phyloP scores from a whole-genome alignment of 2,113 vertebrate genomes.

The Phainopepla nitens region DNA sequence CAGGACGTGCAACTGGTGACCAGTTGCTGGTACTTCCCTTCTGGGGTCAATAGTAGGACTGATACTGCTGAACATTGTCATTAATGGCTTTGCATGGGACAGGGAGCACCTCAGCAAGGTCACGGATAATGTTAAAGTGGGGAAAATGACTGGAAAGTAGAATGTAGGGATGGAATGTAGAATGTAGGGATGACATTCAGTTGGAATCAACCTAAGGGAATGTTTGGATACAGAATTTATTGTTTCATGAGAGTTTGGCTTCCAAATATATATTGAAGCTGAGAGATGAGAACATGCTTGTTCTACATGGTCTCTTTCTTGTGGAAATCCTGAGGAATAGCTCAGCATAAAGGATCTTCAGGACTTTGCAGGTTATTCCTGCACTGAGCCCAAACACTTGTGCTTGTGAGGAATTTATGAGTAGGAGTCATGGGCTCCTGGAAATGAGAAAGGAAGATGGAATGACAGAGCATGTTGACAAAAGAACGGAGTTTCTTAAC shows the following conservation, averaged over 20 bases:
- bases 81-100: not conserved
- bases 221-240: not conserved
- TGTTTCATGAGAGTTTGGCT: not conserved
- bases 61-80: not conserved
- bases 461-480: not conserved
- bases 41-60: not conserved
- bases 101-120: not conserved
- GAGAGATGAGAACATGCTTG: not conserved
- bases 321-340: not conserved
- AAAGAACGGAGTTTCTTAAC: not conserved
- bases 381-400: not conserved
- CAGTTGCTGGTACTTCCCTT: not conserved
- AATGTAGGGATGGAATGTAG: not conserved
- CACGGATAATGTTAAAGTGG: not conserved
- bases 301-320: not conserved
- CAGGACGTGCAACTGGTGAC: not conserved
- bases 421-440: not conserved
- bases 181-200: not conserved
- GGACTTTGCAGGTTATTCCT: not conserved
- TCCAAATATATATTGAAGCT: not conserved
- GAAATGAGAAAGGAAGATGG: not conserved
- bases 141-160: not conserved
- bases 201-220: not conserved
- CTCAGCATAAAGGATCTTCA: not conserved
- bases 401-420: not conserved